Conservation (phyloP, 2,113 vertebrate genomes). For the Ammodytes marinus region DNA sequence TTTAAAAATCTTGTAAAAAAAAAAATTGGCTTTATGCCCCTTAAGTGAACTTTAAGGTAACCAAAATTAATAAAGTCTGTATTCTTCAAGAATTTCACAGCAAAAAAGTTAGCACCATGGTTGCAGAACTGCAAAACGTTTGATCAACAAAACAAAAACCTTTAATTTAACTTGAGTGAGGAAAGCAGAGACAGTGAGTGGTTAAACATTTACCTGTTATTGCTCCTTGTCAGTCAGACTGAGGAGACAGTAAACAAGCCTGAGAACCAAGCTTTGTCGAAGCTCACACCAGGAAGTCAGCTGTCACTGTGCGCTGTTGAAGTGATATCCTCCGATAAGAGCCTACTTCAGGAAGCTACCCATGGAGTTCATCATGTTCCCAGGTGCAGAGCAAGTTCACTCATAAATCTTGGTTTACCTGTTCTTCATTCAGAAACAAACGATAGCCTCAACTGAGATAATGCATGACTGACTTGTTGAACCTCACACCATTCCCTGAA, state of each 20-base stretch:
- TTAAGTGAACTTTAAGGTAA: background rate
- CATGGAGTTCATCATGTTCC: slow-evolving; percentile 41
- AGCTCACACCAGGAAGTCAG: slow-evolving; percentile 77
- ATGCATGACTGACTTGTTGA: slow-evolving; percentile 66
- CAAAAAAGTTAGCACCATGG: background rate
- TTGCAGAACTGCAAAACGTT: background rate
- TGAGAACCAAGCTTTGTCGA: slow-evolving; percentile 72
- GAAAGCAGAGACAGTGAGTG: slow-evolving; percentile 12
- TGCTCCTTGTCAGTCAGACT: slow-evolving; percentile 41
- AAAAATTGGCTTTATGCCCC: too few relatives aligned
- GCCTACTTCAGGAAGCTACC: slow-evolving; percentile 55
- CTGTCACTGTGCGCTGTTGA: slow-evolving; percentile 52
- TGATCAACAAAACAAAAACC: background rate
- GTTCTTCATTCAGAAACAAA: slow-evolving; percentile 59
- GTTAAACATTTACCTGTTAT: slow-evolving; percentile 60
- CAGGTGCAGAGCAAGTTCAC: slow-evolving; percentile 67
- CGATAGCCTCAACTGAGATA: slow-evolving; percentile 51
- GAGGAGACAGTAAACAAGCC: slow-evolving; percentile 63
- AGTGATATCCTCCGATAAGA: slow-evolving; percentile 68
- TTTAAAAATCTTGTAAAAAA: background rate
- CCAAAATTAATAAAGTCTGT: background rate
- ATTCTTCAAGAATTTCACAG: background rate
- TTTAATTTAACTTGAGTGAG: slow-evolving; percentile 1
- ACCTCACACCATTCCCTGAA: slow-evolving; percentile 52
- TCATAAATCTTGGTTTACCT: slow-evolving; percentile 61